These are phyloP conservation scores for Pogona vitticeps DNA, from an alignment of 2,113 vertebrate species.

Conservation along the genomic window DNA sequence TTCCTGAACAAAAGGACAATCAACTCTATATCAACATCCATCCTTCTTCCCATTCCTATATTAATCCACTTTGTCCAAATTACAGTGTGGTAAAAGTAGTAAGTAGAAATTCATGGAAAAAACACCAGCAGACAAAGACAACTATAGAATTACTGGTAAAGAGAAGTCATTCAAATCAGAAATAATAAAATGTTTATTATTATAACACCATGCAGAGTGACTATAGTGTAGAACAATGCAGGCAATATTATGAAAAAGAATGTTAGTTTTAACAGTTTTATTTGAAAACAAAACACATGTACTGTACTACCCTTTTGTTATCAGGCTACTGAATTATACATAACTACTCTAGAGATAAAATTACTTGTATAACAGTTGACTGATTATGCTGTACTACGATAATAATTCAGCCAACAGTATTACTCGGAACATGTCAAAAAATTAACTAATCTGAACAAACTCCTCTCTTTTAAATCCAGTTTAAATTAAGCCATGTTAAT, in stretches of 20 bases:
- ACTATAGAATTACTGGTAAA: background rate
- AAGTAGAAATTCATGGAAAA: background rate
- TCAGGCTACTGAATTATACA: too few relatives aligned
- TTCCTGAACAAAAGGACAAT: background rate
- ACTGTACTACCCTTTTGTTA: too few relatives aligned
- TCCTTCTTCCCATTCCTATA: background rate
- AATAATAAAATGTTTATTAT: background rate
- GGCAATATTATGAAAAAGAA: background rate
- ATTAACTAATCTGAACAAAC: background rate
- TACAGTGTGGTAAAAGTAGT: background rate
- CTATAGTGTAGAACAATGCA: too few relatives aligned
- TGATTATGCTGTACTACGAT: background rate
- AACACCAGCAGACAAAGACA: background rate
- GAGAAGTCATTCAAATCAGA: background rate
- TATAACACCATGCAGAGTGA: background rate
- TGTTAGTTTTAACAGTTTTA: background rate
- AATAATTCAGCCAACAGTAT: background rate
- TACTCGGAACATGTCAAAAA: background rate
- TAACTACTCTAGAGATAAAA: too few relatives aligned
- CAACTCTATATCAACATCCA: too few relatives aligned
- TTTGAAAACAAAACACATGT: background rate
- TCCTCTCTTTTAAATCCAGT: background rate
- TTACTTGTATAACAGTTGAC: too few relatives aligned
- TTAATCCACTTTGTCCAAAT: background rate
- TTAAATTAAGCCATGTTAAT: background rate